Base-by-base conservation (phyloP, 2,888 invertebrate genomes). In the Cryptocheilus praepositus region DNA sequence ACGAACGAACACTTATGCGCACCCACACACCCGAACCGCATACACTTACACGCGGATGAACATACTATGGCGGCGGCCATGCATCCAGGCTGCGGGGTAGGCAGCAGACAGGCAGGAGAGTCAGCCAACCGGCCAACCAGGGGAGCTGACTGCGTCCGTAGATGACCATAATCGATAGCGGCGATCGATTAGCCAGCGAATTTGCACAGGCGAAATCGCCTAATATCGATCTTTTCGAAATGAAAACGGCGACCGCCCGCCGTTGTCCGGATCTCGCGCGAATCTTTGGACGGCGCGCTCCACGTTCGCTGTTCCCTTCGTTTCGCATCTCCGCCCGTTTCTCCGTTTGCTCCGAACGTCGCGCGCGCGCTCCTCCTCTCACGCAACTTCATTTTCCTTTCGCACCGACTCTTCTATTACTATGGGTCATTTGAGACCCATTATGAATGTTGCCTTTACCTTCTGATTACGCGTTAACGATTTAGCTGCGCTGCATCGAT, bases 161-260 rank as follows among this genome's bases (percentile, higher is more conserved):
- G 69, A 61, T 67, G 65, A 74, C 64, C 28, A 18, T 52, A 65
- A 75, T 75, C 75, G 75, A 75, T 71, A 60, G 60, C 64, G 55
- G 11, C 61, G 69, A 71, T 76, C 78, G 76, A 76, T 77, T 62
- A 61, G 49, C 59, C 44, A 68, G 58, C 28, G 60, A 18, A 36
- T 18, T 49, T n/a, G 43, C 16, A 46, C 28, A 1, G 2, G 16
- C 18, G 25, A 22, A 49, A n/a, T 49, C 18, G 5, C 4, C n/a
- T n/a, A n/a, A n/a, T 49, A 49, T 49, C 49, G 49, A 49, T 49
- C 18, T 49, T 53, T 53, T 22, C 22, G 22, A 22, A 21, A 16
- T 19, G 49, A 15, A 49, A 4, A 49, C 49, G 19, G 49, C 4
- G 8, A 5, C 49, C 16, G 19, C 19, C 45, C 18, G 36, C 3